phyloP scores from a whole-genome alignment of 2,797 vertebrate species.

The Pelodytes ibericus region DNA sequence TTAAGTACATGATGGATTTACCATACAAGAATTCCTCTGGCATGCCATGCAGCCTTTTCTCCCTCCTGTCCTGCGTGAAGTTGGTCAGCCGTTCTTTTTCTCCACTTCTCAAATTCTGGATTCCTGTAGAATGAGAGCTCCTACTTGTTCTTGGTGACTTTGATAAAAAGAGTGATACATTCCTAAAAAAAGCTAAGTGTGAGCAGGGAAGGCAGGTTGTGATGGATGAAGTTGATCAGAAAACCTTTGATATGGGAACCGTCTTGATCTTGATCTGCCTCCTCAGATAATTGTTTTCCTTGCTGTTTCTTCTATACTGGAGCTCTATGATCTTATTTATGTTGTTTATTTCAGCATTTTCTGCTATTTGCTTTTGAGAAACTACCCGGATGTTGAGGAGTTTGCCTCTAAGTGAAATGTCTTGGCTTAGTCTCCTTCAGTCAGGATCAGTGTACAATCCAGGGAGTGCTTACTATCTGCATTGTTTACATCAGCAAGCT shows the following conservation, averaged over 20 bases:
- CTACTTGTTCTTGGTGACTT: slow-evolving; percentile 87
- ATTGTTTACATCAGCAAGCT: slow-evolving; percentile 96
- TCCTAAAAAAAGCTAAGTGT: slow-evolving; percentile 93
- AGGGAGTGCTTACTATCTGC: slow-evolving; percentile 92
- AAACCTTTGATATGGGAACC: slow-evolving; percentile 98
- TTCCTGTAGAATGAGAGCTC: slow-evolving; percentile 95
- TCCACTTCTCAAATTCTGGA: slow-evolving; percentile 94
- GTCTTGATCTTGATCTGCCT: slow-evolving; percentile 96
- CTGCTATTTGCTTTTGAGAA: slow-evolving; percentile 98
- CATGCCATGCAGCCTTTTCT: slow-evolving; percentile 89
- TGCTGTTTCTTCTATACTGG: slow-evolving; percentile 95
- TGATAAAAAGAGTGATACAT: slow-evolving; percentile 98
- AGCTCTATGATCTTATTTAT: slow-evolving; percentile 97
- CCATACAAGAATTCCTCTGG: slow-evolving; percentile 95
- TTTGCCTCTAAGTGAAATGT: slow-evolving; percentile 93
- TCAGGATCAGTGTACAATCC: slow-evolving; percentile 93
- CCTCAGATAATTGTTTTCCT: slow-evolving; percentile 90
- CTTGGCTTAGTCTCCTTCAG: slow-evolving; percentile 98
- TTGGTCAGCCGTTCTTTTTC: slow-evolving; percentile 94
- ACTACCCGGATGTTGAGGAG: slow-evolving; percentile 98
- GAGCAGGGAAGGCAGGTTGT: slow-evolving; percentile 96
- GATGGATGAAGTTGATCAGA: slow-evolving; percentile 97
- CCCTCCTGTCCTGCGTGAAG: slow-evolving; percentile 91
- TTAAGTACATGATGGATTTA: slow-evolving; percentile 81
- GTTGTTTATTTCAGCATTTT: slow-evolving; percentile 96